Evolutionary conservation across 2,888 invertebrate genomes (phyloP).

Genomic region (Pachycephus smyrnensis): DNA sequence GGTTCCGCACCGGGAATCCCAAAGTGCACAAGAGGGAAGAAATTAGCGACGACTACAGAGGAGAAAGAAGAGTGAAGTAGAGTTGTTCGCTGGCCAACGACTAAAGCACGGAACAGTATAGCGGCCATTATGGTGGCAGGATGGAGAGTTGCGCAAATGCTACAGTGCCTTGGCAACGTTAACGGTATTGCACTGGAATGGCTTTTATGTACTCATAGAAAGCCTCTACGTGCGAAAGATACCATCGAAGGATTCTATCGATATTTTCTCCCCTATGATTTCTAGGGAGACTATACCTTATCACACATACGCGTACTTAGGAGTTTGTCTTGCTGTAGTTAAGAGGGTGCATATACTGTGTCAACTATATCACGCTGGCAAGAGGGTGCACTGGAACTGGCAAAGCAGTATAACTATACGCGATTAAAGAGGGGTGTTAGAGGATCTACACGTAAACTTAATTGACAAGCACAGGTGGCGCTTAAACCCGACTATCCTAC

Average conservation of each 20-base stretch:
- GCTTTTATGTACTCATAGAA: neutral
- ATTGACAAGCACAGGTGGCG: constrained; percentile 58
- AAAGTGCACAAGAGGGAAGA: neutral
- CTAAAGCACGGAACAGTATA: neutral
- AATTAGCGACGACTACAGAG: neutral
- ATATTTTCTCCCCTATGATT: neutral
- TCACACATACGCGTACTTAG: neutral
- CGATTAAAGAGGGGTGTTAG: neutral
- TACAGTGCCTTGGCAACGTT: neutral
- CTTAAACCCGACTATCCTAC: constrained; percentile 53
- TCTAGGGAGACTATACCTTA: neutral
- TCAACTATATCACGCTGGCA: neutral
- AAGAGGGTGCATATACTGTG: neutral
- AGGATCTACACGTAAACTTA: constrained; percentile 50
- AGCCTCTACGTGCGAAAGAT: neutral
- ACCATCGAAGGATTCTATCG: neutral
- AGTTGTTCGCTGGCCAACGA: neutral
- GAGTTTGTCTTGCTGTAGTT: neutral
- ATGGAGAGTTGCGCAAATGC: neutral
- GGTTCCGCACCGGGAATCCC: neutral
- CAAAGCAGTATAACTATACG: neutral
- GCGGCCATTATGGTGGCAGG: neutral
- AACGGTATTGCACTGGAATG: neutral
- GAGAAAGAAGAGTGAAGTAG: neutral
- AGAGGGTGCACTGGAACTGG: neutral